A percentile compares a stretch with the other conserved stretches of the same genome.
These are phyloP conservation scores for Aradophagus sp. DNA, from an alignment of 1,140 invertebrate genomes.

Conservation along the genomic window DNA sequence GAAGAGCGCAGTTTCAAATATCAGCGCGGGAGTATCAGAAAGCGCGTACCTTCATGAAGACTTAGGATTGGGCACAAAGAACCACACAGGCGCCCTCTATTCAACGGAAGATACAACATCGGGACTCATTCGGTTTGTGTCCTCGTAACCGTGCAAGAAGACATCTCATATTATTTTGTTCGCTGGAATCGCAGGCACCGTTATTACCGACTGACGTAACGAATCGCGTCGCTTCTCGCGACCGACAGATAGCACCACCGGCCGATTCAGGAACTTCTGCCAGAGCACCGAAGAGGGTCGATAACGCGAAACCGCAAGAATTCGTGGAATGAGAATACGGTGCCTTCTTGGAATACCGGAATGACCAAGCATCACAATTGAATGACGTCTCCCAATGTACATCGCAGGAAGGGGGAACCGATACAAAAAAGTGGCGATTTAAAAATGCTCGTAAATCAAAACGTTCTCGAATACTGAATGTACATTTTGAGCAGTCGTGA, in stretches of 20 bases:
- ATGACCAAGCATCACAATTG: slow-evolving; percentile 11
- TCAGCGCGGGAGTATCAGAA: slow-evolving; percentile 2
- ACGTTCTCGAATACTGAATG: slow-evolving; percentile 26
- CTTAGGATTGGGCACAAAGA: too few relatives aligned
- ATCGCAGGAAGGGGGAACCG: slow-evolving; percentile 1
- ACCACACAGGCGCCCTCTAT: neutral
- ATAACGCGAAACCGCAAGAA: slow-evolving; percentile 19
- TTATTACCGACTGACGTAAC: slow-evolving; percentile 4
- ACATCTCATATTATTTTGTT: slow-evolving; percentile 16
- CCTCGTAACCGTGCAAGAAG: slow-evolving; percentile 5
- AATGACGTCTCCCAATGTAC: slow-evolving; percentile 44
- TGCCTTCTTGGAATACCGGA: slow-evolving; percentile 20
- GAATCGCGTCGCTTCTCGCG: neutral
- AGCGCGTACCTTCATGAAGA: too few relatives aligned
- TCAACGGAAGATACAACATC: slow-evolving; percentile 12
- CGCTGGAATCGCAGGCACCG: slow-evolving; percentile 24
- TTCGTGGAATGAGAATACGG: slow-evolving; percentile 8
- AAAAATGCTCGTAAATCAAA: slow-evolving; percentile 15
- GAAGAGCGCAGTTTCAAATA: slow-evolving; percentile 12
- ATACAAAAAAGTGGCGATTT: slow-evolving; percentile 23
- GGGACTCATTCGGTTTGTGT: slow-evolving; percentile 14
- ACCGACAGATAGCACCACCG: slow-evolving; percentile 4
- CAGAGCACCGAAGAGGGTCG: slow-evolving; percentile 8
- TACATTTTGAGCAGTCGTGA: slow-evolving; percentile 51
- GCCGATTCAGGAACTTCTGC: slow-evolving; percentile 17